Evolutionary conservation across 1,140 invertebrate species (phyloP).

Genomic region (Hyles euphorbiae): DNA sequence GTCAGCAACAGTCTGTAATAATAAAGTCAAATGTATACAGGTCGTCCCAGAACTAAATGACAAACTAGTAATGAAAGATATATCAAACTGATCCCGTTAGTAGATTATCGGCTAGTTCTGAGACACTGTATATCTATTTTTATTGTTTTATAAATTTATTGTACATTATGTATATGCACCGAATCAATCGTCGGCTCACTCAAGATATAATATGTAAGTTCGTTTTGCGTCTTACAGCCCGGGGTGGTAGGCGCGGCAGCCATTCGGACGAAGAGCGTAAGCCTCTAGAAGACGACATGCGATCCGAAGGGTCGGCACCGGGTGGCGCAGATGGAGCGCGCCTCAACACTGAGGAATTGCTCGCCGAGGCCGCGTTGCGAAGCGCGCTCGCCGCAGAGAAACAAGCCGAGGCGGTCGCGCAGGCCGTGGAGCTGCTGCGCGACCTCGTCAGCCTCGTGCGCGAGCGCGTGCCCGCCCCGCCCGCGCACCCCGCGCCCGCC

Average conservation of each 20-base stretch:
- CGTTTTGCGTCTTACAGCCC: constrained; percentile 5
- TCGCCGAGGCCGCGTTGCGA: constrained; percentile 62
- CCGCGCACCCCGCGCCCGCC: constrained; percentile 1
- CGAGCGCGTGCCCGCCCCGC: constrained; percentile 23
- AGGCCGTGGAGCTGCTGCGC: constrained; percentile 53
- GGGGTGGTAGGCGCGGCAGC: constrained; percentile 21
- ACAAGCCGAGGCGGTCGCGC: constrained; percentile 58
- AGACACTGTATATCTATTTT: no score
- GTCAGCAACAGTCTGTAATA: no score
- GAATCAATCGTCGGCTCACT: no score
- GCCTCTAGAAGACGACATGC: constrained; percentile 49
- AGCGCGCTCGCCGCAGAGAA: constrained; percentile 61
- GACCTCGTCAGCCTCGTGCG: constrained; percentile 46
- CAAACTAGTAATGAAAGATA: no score
- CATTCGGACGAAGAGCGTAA: constrained; percentile 55
- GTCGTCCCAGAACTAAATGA: no score
- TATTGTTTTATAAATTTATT: no score
- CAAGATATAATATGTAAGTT: no score
- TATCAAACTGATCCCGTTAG: no score
- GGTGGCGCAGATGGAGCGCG: constrained; percentile 25
- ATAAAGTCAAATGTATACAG: no score
- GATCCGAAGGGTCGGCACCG: constrained; percentile 38
- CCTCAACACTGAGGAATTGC: constrained; percentile 51
- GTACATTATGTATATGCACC: no score
- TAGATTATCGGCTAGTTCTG: no score